Evolutionary conservation across 2,113 vertebrate genomes (phyloP).

Genomic region (Paralichthys olivaceus): DNA sequence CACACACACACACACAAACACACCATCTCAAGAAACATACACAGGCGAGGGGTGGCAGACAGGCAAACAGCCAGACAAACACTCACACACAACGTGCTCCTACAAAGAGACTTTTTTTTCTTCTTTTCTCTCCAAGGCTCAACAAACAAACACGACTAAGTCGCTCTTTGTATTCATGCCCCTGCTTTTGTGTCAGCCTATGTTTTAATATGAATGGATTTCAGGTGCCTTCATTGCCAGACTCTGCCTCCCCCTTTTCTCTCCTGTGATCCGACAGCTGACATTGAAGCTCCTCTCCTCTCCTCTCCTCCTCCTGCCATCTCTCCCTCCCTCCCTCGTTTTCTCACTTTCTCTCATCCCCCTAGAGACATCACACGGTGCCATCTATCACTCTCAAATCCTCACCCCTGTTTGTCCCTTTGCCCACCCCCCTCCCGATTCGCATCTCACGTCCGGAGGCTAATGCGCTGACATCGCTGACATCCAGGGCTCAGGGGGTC

Average conservation of each 20-base stretch:
- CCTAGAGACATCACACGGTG: constrained; percentile 33
- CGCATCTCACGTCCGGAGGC: constrained; percentile 11
- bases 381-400: constrained; percentile 33
- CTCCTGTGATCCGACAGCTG: constrained; percentile 33
- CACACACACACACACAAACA: constrained; percentile 29
- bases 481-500: constrained; percentile 43
- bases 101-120: constrained; percentile 8
- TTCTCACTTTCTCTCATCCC: constrained; percentile 33
- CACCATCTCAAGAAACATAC: constrained; percentile 1
- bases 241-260: constrained; percentile 8
- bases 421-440: background rate
- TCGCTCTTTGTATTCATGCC: constrained; percentile 59
- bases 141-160: constrained; percentile 48
- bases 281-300: constrained; percentile 21
- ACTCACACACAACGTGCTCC: constrained; percentile 31
- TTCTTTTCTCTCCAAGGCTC: constrained; percentile 19
- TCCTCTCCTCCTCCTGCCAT: background rate
- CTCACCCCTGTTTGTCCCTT: background rate
- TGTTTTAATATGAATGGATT: constrained; percentile 68
- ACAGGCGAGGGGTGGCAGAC: constrained; percentile 25
- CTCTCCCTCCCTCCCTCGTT: background rate
- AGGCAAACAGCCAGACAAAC: constrained; percentile 53
- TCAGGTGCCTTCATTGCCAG: constrained; percentile 44
- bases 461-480: constrained; percentile 22
- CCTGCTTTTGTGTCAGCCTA: constrained; percentile 29